A percentile compares a stretch with the other conserved stretches of the same genome.
phyloP scores from a whole-genome alignment of 2,113 vertebrate species.

The Scopus umbretta region DNA sequence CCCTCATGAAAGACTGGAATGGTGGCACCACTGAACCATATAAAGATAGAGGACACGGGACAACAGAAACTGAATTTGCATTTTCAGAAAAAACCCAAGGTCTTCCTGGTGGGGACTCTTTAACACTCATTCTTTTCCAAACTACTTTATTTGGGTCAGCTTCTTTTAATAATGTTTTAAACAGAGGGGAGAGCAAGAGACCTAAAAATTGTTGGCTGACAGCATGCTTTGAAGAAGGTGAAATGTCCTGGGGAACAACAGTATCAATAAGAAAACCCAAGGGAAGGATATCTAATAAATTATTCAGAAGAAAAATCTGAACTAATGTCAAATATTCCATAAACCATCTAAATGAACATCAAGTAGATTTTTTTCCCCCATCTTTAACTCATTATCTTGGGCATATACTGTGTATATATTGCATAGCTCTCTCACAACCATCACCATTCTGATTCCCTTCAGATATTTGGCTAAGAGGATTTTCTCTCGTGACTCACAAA shows the following conservation, averaged over 20 bases:
- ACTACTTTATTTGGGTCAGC: background rate
- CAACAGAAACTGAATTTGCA: background rate
- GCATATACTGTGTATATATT: background rate
- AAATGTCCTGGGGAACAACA: background rate
- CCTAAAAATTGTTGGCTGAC: background rate
- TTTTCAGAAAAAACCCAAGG: background rate
- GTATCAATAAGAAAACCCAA: background rate
- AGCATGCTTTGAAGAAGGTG: background rate
- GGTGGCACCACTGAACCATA: background rate
- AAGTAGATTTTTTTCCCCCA: background rate
- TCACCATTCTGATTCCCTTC: background rate
- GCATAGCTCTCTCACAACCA: background rate
- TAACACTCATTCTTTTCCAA: background rate
- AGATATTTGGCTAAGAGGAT: background rate
- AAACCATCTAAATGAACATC: background rate
- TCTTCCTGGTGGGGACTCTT: background rate
- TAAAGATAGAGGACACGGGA: background rate
- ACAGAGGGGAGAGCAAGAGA: background rate
- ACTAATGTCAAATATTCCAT: background rate
- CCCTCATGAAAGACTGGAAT: constrained; percentile 1
- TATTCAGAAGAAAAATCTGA: background rate
- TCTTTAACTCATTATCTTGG: background rate
- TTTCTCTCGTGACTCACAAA: background rate
- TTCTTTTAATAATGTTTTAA: background rate
- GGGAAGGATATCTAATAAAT: background rate